Evolutionary conservation across 2,888 invertebrate species (phyloP).

Genomic region (Drosophila macrospina): DNA sequence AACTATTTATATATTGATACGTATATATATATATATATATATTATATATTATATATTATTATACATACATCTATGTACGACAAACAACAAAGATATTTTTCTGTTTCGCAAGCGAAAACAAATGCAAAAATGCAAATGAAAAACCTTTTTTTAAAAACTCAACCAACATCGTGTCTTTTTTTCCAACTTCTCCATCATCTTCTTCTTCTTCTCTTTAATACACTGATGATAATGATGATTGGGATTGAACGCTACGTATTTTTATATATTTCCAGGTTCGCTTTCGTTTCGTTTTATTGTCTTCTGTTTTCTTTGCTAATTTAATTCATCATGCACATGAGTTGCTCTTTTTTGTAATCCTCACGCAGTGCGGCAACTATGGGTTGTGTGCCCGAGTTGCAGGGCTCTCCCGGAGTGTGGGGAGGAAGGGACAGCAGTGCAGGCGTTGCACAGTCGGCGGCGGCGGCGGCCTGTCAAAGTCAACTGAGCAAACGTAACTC

Average conservation of each 20-base stretch:
- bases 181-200: too few species aligned
- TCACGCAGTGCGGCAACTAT: slow-evolving; percentile 40
- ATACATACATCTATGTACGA: slow-evolving; percentile 70
- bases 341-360: slow-evolving; percentile 76
- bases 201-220: not conserved
- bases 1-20: slow-evolving; percentile 75
- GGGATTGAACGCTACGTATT: not conserved
- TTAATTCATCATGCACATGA: slow-evolving; percentile 79
- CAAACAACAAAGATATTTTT: slow-evolving; percentile 75
- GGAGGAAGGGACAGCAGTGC: not conserved
- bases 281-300: slow-evolving; percentile 24
- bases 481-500: slow-evolving; percentile 69
- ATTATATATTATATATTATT: slow-evolving; percentile 52
- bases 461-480: slow-evolving; percentile 71
- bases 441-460: slow-evolving; percentile 19
- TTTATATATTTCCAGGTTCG: slow-evolving; percentile 10
- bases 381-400: slow-evolving; percentile 11
- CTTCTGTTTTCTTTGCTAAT: slow-evolving; percentile 58
- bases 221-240: slow-evolving; percentile 8
- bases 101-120: slow-evolving; percentile 78
- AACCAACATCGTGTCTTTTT: slow-evolving; percentile 20
- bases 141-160: slow-evolving; percentile 75
- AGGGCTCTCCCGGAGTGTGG: not conserved
- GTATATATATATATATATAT: slow-evolving; percentile 42
- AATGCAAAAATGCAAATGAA: slow-evolving; percentile 67